These are phyloP conservation scores for Pilophorus perplexus DNA, from an alignment of 2,888 invertebrate species.

Conservation along the genomic window DNA sequence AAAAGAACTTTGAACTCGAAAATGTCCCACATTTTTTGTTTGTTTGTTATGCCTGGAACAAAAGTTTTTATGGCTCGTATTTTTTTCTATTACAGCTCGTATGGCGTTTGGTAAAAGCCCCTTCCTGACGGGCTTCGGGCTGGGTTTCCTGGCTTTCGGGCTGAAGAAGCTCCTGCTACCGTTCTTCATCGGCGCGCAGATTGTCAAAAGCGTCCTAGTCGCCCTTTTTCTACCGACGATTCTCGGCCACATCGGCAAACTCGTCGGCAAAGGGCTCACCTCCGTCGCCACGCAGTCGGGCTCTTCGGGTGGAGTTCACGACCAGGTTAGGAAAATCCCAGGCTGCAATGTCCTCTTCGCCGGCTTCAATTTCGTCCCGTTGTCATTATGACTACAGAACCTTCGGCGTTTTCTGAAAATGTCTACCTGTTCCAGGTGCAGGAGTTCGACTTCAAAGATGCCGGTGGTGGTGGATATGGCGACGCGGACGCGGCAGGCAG, in stretches of 20 bases:
- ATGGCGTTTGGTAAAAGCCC: conserved; percentile 59
- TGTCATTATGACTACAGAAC: no score
- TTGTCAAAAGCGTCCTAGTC: conserved; percentile 76
- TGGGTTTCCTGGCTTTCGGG: conserved; percentile 71
- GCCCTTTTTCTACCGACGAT: conserved; percentile 83
- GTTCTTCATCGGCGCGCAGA: conserved; percentile 75
- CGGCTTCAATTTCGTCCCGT: no score
- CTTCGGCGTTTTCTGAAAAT: conserved; percentile 48
- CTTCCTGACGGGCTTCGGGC: conserved; percentile 64
- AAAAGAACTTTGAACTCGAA: not conserved
- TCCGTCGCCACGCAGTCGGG: conserved; percentile 58
- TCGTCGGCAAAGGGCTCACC: conserved; percentile 74
- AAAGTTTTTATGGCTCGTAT: no score
- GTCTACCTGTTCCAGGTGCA: conserved; percentile 5
- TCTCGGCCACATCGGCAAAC: conserved; percentile 76
- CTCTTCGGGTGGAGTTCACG: conserved; percentile 54
- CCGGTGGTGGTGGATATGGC: conserved; percentile 33
- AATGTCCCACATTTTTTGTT: not conserved
- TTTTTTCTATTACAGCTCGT: conserved; percentile 50
- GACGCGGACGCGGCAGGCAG: conserved; percentile 49
- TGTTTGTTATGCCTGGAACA: no score
- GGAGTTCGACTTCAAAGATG: conserved; percentile 39
- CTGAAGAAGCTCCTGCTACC: conserved; percentile 81
- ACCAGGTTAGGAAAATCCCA: conserved; percentile 26
- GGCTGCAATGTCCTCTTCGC: no score